These are phyloP conservation scores for Ramazzottius varieornatus DNA, from an alignment of 2,888 invertebrate genomes.

Conservation along the genomic window DNA sequence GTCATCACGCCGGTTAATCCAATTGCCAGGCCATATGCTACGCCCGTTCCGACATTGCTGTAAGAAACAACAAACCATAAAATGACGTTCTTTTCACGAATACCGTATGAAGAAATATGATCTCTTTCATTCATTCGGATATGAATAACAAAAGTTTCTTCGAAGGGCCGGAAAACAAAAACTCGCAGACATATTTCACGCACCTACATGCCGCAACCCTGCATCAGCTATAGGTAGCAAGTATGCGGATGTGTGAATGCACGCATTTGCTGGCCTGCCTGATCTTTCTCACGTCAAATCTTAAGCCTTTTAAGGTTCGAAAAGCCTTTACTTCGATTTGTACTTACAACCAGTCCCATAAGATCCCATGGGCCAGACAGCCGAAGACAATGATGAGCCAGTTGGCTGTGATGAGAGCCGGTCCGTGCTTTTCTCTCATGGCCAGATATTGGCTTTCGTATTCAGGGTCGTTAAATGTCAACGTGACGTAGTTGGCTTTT, in stretches of 20 bases:
- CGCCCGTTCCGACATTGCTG: neutral
- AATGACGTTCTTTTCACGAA: too few relatives aligned
- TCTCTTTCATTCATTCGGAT: too few relatives aligned
- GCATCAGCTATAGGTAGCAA: too few relatives aligned
- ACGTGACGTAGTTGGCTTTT: slow-evolving; percentile 36
- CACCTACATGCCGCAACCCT: too few relatives aligned
- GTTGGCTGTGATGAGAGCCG: slow-evolving; percentile 17
- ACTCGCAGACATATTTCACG: too few relatives aligned
- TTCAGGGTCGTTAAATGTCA: slow-evolving; percentile 37
- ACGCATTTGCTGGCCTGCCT: too few relatives aligned
- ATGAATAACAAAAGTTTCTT: too few relatives aligned
- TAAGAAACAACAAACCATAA: neutral
- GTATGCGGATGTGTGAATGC: too few relatives aligned
- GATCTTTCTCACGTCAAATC: too few relatives aligned
- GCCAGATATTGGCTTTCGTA: slow-evolving; percentile 38
- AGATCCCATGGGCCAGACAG: slow-evolving; percentile 14
- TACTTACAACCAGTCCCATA: neutral
- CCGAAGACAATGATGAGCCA: slow-evolving; percentile 17
- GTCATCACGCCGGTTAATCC: neutral
- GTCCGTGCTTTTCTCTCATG: slow-evolving; percentile 17
- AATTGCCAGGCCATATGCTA: neutral
- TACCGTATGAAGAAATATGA: too few relatives aligned
- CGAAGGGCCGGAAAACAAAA: too few relatives aligned
- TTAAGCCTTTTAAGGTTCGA: neutral
- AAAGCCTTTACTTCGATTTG: neutral